Conservation (phyloP, 2,888 invertebrate genomes). For the Nudaria mundana region DNA sequence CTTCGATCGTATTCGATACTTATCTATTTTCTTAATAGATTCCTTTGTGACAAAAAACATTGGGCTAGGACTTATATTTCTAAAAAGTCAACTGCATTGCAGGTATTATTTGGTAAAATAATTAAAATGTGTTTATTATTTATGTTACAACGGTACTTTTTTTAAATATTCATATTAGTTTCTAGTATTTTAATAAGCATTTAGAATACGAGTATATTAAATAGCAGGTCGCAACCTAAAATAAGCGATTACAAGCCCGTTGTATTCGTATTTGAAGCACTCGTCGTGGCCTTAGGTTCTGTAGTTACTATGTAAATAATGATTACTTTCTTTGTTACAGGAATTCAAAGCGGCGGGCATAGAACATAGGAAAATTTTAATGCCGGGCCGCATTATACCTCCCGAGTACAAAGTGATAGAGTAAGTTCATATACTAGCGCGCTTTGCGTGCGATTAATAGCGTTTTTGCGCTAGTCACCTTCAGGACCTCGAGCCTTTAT, state of each 20-base stretch:
- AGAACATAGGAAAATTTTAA: conserved; percentile 64
- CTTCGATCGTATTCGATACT: too few relatives aligned
- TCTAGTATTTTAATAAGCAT: too few relatives aligned
- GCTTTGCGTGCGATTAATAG: conserved; percentile 47
- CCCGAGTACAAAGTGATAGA: conserved; percentile 56
- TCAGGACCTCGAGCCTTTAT: conserved; percentile 30
- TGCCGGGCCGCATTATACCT: conserved; percentile 68
- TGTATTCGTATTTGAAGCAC: conserved; percentile 2
- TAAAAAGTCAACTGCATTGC: too few relatives aligned
- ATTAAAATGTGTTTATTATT: too few relatives aligned
- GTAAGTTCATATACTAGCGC: conserved; percentile 53
- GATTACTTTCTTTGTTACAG: conserved; percentile 56
- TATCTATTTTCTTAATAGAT: too few relatives aligned
- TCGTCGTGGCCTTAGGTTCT: conserved; percentile 3
- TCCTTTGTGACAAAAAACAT: too few relatives aligned
- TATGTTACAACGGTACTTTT: background rate
- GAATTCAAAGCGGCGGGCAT: conserved; percentile 57
- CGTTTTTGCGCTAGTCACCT: conserved; percentile 27
- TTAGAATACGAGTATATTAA: conserved; percentile 9
- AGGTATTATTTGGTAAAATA: too few relatives aligned
- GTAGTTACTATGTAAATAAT: conserved; percentile 28
- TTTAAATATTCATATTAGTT: too few relatives aligned
- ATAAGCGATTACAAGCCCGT: conserved; percentile 7
- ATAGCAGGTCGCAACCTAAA: conserved; percentile 6
- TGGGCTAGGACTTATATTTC: too few relatives aligned